Conservation (phyloP, 2,888 invertebrate genomes). For the Strigamia crassipes region DNA sequence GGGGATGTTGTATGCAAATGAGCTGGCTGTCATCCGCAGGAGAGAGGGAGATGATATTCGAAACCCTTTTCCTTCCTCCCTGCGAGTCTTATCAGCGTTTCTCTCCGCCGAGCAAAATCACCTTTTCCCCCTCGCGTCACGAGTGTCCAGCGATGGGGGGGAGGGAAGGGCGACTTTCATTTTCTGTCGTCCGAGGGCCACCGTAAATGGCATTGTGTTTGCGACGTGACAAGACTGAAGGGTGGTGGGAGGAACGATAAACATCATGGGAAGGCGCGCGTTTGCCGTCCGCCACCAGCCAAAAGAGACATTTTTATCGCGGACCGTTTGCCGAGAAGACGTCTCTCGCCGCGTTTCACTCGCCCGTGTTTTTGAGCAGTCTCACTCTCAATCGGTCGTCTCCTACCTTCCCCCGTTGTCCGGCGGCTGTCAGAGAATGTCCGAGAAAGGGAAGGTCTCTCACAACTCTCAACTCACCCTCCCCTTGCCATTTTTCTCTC, state of each 20-base stretch:
- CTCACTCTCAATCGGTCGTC: not conserved
- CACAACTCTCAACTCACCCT: not conserved
- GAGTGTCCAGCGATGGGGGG: slow-evolving; percentile 13
- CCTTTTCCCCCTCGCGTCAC: slow-evolving; percentile 16
- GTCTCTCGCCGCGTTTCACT: slow-evolving; percentile 16
- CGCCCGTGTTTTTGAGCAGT: slow-evolving; percentile 5
- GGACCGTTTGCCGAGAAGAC: slow-evolving; percentile 16
- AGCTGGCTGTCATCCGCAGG: not conserved
- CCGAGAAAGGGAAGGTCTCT: slow-evolving; percentile 1
- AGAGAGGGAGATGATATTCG: slow-evolving; percentile 10
- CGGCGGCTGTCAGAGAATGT: slow-evolving; percentile 4
- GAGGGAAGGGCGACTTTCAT: slow-evolving; percentile 11
- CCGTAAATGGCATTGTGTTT: slow-evolving; percentile 13
- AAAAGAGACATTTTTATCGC: slow-evolving; percentile 21
- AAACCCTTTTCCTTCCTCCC: slow-evolving; percentile 16
- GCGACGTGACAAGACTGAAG: slow-evolving; percentile 45
- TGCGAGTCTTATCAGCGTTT: not conserved
- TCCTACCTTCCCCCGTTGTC: not conserved
- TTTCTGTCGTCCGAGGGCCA: slow-evolving; percentile 10
- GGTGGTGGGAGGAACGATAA: slow-evolving; percentile 21
- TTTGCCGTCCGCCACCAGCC: slow-evolving; percentile 5
- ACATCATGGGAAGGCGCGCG: slow-evolving; percentile 1
- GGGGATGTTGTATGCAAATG: slow-evolving; percentile 15
- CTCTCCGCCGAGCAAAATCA: slow-evolving; percentile 21
- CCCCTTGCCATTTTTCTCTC: not conserved